Base-by-base conservation (phyloP, 2,797 vertebrate genomes). In the Xyrichtys novacula region DNA sequence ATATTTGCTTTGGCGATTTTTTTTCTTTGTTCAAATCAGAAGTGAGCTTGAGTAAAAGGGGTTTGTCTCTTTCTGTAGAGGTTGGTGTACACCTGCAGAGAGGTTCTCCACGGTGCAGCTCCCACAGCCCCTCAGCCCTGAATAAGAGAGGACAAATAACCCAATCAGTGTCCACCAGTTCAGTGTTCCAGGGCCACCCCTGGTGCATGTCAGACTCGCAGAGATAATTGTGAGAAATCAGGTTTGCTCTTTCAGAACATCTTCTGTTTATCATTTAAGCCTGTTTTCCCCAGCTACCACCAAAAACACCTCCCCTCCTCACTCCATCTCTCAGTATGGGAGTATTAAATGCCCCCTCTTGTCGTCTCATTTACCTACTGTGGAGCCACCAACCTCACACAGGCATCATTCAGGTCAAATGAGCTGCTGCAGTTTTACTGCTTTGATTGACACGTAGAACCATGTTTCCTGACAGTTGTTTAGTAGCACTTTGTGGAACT, bases 191-290 rank as follows among this genome's bases (percentile, higher is more conserved):
- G 14, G 59, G 48, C 85, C 95, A 85, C 96, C 93, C 94, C 86
- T 81, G 94, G 95, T 80, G 88, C 94, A 95, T 98, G 97, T 97
- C 97, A 95, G 91, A 88, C 94, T 95, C 90, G 89, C 93, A 93
- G 94, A 93, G 95, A 96, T 99, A 99, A 99, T 99, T 98, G 97
- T 97, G 96, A 99, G 95, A 95, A 97, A 99, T 99, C 94, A 84
- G 96, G 96, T 98, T 98, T 97, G 94, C 94, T 90, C 65, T 94
- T 91, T 91, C 92, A 84, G 76, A 89, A 93, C 93, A 91, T 95
- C 92, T 91, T 67, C 92, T 91, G 94, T 96, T 96, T 93, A 94
- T 97, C 94, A 95, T 93, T 89, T 90, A 92, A 91, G 92, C 92
- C 91, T 85, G 92, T 63, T 55, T 22, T 56, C 50, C 55, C 46